Base-by-base conservation (phyloP, 2,113 vertebrate genomes). In the Albula glossodonta region DNA sequence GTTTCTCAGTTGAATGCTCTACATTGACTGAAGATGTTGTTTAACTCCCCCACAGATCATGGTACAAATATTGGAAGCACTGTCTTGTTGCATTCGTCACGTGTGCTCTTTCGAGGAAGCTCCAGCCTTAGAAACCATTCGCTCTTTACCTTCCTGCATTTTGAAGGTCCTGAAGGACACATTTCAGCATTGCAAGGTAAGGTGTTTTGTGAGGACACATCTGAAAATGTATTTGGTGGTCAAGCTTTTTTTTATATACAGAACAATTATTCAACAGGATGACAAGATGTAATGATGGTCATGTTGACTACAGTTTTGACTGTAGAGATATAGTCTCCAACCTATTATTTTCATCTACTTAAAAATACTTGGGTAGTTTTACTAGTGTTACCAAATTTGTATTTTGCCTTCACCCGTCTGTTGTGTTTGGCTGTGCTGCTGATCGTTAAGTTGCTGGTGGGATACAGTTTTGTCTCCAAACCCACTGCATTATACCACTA, bases 111-210 rank as follows among this genome's bases (percentile, higher is more conserved):
- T 96, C 63, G 95, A 96, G 15, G 94, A 96, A 78, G 56, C 91
- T 0, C 57, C 96, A 56, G 83, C 94, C 49, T 90, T 98, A 56
- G 90, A 91, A 31, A 91, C 90, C 19, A 92, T 99, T 84, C 96
- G 94, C 78, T 97, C 97, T 25, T 95, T 99, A 2, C 97, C 97
- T 0, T 84, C 93, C 49, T 97, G 95, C 0, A 86, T 97, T 60
- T 95, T 99, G n/a, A 94, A 95, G 2, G 82, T 99, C 17, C 90
- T 99, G 11, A 97, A 93, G 92, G 95, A 94, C 90, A 96, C 96
- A 0, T 99, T 99, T 90, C 94, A 93, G 31, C 97, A 99, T 91
- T 99, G 98, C 92, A 99, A 97, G 96, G 98, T 99, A 70, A 15
- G 84, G 63, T 48, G 25, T 22, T 19, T 5, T 11, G 31, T 63